Conservation (phyloP, 1,140 invertebrate species). For the Elysia chlorotica region DNA sequence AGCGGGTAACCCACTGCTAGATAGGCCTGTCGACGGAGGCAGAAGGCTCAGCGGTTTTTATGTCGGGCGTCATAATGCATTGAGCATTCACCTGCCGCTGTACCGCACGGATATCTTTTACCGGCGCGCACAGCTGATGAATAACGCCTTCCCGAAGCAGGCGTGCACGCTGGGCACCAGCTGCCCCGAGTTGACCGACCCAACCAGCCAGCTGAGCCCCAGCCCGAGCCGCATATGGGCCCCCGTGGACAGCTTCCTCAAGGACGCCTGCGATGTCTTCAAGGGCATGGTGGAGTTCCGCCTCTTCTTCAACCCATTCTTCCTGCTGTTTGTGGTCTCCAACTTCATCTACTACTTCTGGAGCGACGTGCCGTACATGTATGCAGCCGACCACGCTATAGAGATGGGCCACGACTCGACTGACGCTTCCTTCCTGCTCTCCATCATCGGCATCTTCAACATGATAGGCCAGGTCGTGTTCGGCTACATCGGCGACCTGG, state of each 20-base stretch:
- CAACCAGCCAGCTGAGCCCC: not conserved
- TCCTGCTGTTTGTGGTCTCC: conserved; percentile 45
- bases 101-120: conserved; percentile 56
- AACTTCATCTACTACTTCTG: conserved; percentile 56
- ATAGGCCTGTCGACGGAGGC: not conserved
- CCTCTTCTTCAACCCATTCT: conserved; percentile 37
- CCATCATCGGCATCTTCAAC: conserved; percentile 81
- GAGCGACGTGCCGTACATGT: conserved; percentile 57
- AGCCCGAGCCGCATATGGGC: not conserved
- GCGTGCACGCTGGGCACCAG: conserved; percentile 31
- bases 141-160: conserved; percentile 32
- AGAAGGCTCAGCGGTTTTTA: conserved; percentile 2
- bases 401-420: conserved; percentile 63
- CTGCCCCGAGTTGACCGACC: conserved; percentile 42
- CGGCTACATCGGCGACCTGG: conserved; percentile 83
- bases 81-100: conserved; percentile 37
- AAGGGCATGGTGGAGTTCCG: conserved; percentile 48
- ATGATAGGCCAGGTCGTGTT: conserved; percentile 77
- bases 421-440: conserved; percentile 85
- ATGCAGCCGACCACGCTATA: conserved; percentile 45
- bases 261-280: conserved; percentile 30
- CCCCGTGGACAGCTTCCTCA: conserved; percentile 20
- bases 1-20: no score
- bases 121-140: conserved; percentile 27
- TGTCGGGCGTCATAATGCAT: conserved; percentile 15